Conservation (phyloP, 2,797 vertebrate species). For the Florisuga fusca region DNA sequence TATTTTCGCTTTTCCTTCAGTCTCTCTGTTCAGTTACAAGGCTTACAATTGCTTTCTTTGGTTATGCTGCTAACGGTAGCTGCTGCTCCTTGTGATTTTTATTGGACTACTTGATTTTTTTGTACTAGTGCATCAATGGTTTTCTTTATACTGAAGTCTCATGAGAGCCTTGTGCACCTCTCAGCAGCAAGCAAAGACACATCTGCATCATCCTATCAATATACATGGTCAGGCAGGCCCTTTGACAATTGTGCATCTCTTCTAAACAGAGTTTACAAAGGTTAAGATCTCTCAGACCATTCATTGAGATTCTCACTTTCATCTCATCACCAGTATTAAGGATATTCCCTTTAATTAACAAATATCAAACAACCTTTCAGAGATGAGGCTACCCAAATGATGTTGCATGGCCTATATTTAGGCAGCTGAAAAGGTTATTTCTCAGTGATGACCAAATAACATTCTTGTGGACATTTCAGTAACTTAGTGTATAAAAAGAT, state of each 20-base stretch:
- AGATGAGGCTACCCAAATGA: background rate
- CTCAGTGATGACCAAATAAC: background rate
- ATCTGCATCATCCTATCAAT: background rate
- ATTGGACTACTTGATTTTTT: background rate
- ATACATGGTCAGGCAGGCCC: background rate
- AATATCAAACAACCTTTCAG: background rate
- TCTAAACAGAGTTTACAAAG: background rate
- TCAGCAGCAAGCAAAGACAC: background rate
- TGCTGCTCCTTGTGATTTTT: background rate
- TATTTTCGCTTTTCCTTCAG: background rate
- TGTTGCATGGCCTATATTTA: background rate
- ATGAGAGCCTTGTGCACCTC: background rate
- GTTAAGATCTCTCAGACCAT: background rate
- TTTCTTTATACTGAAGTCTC: background rate
- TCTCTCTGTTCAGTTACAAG: background rate
- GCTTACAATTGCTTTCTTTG: background rate
- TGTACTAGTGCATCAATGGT: background rate
- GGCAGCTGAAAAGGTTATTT: background rate
- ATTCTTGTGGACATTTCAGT: background rate
- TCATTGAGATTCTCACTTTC: background rate
- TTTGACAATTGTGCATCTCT: background rate
- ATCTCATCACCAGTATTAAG: background rate
- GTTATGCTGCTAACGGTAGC: background rate
- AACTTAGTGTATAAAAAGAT: background rate
- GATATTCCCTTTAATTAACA: background rate